Evolutionary conservation across 2,113 vertebrate species (phyloP).

Genomic region (Rhynchopsitta pachyrhyncha): DNA sequence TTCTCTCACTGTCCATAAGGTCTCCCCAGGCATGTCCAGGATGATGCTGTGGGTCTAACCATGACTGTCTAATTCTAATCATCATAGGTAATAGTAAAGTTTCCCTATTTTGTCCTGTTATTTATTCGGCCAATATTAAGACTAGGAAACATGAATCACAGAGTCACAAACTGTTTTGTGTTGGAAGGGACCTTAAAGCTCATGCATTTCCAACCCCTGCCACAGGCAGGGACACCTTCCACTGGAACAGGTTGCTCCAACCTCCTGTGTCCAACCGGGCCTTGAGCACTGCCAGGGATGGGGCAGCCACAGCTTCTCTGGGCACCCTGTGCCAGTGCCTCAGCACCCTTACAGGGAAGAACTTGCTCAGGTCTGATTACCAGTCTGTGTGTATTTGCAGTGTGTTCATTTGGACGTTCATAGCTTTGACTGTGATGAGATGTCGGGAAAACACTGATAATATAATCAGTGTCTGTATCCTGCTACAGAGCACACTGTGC

Average conservation of each 20-base stretch:
- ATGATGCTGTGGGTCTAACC: neutral
- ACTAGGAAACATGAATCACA: too few relatives aligned
- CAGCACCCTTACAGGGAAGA: neutral
- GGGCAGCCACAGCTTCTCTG: neutral
- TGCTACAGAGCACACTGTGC: rapidly evolving
- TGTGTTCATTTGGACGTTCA: neutral
- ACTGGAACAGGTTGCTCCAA: too few relatives aligned
- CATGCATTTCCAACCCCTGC: too few relatives aligned
- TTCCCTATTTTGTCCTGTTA: neutral
- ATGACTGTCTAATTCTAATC: neutral
- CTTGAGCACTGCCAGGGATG: neutral
- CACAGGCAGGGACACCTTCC: too few relatives aligned
- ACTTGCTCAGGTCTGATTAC: neutral
- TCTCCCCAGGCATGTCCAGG: neutral
- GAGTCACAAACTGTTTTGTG: too few relatives aligned
- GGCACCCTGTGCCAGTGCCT: neutral
- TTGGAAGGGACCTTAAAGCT: too few relatives aligned
- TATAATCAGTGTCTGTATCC: neutral
- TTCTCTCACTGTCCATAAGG: neutral
- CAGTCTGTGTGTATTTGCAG: rapidly evolving
- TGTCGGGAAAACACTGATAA: neutral
- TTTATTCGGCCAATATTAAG: too few relatives aligned
- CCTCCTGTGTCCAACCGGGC: too few relatives aligned
- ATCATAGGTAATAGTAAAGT: neutral
- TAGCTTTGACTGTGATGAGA: rapidly evolving